Percentiles rank a stretch among this genome's conserved stretches.
Evolutionary conservation across 2,888 invertebrate species (phyloP).

Genomic region (Penaeus monodon): DNA sequence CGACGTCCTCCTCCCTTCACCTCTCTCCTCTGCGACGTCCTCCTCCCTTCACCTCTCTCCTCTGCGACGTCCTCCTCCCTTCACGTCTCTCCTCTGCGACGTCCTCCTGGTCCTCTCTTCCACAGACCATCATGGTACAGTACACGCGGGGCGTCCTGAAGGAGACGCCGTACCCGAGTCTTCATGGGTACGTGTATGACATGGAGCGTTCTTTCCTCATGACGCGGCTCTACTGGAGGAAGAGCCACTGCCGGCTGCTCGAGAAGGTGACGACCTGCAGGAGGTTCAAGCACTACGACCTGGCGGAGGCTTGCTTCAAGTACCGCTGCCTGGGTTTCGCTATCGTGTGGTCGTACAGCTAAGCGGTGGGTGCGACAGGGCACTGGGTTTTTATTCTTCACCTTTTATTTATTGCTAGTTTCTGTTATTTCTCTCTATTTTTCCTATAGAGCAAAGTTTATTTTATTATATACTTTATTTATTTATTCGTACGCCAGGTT

Average conservation of each 20-base stretch:
- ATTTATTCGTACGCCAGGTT: no score
- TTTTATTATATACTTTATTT: no score
- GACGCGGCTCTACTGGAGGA: slow-evolving; percentile 46
- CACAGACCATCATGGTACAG: slow-evolving; percentile 53
- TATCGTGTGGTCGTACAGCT: slow-evolving; percentile 47
- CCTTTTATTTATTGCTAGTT: neutral
- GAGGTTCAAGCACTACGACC: slow-evolving; percentile 41
- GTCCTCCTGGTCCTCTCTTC: neutral
- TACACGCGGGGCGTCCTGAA: slow-evolving; percentile 40
- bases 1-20: no score
- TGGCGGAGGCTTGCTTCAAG: slow-evolving; percentile 44
- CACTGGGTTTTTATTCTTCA: neutral
- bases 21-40: neutral
- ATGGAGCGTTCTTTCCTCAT: slow-evolving; percentile 53
- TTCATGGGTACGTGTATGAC: slow-evolving; percentile 52
- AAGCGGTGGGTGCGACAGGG: neutral
- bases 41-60: neutral
- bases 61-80: no score
- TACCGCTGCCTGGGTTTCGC: slow-evolving; percentile 44
- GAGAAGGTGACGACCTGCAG: slow-evolving; percentile 27
- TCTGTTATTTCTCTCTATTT: neutral
- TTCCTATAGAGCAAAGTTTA: no score
- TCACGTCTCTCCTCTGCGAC: neutral
- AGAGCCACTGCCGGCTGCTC: slow-evolving; percentile 31
- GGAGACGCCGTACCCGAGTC: slow-evolving; percentile 31